A percentile compares a stretch with the other conserved stretches of the same genome.
Evolutionary conservation across 1,140 invertebrate genomes (phyloP).

Genomic region (Ceratina calcarata): DNA sequence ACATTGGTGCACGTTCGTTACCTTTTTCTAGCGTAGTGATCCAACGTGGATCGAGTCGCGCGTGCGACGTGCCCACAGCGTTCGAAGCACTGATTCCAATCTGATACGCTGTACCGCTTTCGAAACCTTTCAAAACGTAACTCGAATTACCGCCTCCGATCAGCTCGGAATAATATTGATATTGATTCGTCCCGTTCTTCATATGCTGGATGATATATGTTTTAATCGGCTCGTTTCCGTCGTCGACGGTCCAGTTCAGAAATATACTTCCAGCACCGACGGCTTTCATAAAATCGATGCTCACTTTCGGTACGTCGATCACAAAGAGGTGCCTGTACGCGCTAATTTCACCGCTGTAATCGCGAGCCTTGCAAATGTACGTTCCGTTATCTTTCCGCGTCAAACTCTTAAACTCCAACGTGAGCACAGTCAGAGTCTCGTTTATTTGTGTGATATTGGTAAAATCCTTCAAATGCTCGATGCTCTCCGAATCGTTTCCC

Average conservation of each 20-base stretch:
- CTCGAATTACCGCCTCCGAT: slow-evolving; percentile 83
- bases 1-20: slow-evolving; percentile 45
- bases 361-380: slow-evolving; percentile 81
- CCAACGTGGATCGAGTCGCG: slow-evolving; percentile 78
- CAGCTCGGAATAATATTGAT: slow-evolving; percentile 81
- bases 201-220: slow-evolving; percentile 85
- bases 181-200: slow-evolving; percentile 81
- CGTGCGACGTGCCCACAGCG: slow-evolving; percentile 79
- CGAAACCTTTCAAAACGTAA: slow-evolving; percentile 83
- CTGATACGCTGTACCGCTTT: slow-evolving; percentile 83
- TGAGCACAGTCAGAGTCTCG: slow-evolving; percentile 81
- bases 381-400: slow-evolving; percentile 86
- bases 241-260: slow-evolving; percentile 90
- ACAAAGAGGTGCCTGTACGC: slow-evolving; percentile 82
- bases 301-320: slow-evolving; percentile 86
- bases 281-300: slow-evolving; percentile 87
- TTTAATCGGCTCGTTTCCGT: slow-evolving; percentile 87
- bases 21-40: slow-evolving; percentile 84
- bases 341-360: slow-evolving; percentile 68
- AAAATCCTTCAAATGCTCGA: slow-evolving; percentile 75
- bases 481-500: slow-evolving; percentile 78
- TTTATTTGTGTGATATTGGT: slow-evolving; percentile 77
- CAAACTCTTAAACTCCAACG: slow-evolving; percentile 81
- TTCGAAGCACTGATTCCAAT: slow-evolving; percentile 82
- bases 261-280: slow-evolving; percentile 88